Percentiles rank a stretch among this genome's conserved stretches.
phyloP scores from a whole-genome alignment of 2,797 vertebrate species.

The Cuculus canorus region DNA sequence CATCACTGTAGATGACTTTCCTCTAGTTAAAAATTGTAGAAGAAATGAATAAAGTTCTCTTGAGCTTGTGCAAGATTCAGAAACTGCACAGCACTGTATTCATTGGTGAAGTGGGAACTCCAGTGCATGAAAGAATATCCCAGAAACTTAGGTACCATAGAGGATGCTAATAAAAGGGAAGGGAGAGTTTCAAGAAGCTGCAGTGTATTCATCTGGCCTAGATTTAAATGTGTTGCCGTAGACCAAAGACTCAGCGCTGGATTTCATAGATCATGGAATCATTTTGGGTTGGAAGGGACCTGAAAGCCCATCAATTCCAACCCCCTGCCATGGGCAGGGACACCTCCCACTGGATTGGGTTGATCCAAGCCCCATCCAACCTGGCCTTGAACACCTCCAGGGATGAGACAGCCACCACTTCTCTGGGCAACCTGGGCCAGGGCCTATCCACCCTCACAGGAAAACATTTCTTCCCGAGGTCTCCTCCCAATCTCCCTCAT shows the following conservation, averaged over 20 bases:
- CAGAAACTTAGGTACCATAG: neutral
- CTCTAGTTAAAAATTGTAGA: constrained; percentile 54
- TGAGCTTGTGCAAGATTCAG: neutral
- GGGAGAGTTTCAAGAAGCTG: neutral
- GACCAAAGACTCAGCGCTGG: neutral
- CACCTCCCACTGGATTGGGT: too few species aligned
- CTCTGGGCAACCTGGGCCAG: too few species aligned
- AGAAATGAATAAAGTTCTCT: constrained; percentile 44
- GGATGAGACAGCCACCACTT: too few species aligned
- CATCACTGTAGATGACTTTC: neutral
- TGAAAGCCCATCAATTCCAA: too few species aligned
- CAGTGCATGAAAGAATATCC: neutral
- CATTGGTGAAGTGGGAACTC: neutral
- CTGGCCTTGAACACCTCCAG: too few species aligned
- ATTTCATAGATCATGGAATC: neutral
- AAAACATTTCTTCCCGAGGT: too few species aligned
- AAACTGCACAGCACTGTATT: neutral
- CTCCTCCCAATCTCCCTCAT: too few species aligned
- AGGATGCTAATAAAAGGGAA: neutral
- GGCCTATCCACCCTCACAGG: too few species aligned
- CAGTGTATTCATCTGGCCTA: neutral
- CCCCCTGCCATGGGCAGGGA: too few species aligned
- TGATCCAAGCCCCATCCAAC: too few species aligned
- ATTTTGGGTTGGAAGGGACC: too few species aligned
- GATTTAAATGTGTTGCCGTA: neutral